Evolutionary conservation across 2,113 vertebrate genomes (phyloP), one percentile per base, ranked within the genome.

Genomic region (Onychostruthus taczanowskii): DNA sequence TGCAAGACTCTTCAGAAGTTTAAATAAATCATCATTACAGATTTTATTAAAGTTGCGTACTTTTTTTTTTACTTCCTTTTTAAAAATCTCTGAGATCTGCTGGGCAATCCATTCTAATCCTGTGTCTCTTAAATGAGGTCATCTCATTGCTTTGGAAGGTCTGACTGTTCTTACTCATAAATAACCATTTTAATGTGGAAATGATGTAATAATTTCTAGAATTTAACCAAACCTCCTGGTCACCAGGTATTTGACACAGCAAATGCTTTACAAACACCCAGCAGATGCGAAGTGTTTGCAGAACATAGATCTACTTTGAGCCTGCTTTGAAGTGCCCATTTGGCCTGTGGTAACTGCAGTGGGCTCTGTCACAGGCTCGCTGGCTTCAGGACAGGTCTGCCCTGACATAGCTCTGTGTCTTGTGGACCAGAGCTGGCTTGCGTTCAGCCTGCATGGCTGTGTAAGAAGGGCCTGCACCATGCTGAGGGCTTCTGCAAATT

Each of bases 291-390:
- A 75, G 9, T 33, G 11, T 58, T 90, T 2, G 1, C 50, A 66
- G 72, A 78, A 59, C 4, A 1, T 13, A 6, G 1, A 6, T 33
- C 81, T 2, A 3, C 21, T 75, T 52, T 33, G 30, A 75, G 30
- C 27, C 69, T 84, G 10, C 22, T 84, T 27, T 56, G 0, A 46
- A 63, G 39, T 43, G n/a, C 23, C 73, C 2, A 1, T 77, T 86
- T 27, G 28, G 26, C 19, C 72, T 49, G 10, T 49, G 50, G 37
- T 95, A 63, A 10, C 37, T 69, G 39, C 82, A 67, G 1, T 6
- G 8, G 58, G 23, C 23, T 72, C 20, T 83, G 47, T 46, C 31
- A 2, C 5, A 35, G 44, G 35, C n/a, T 91, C 0, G 0, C 28
- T 75, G 55, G 27, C 80, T 88, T 68, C 53, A 62, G 67, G n/a